These are phyloP conservation scores for Conus canariensis DNA, from an alignment of 2,888 invertebrate species.

Conservation along the genomic window DNA sequence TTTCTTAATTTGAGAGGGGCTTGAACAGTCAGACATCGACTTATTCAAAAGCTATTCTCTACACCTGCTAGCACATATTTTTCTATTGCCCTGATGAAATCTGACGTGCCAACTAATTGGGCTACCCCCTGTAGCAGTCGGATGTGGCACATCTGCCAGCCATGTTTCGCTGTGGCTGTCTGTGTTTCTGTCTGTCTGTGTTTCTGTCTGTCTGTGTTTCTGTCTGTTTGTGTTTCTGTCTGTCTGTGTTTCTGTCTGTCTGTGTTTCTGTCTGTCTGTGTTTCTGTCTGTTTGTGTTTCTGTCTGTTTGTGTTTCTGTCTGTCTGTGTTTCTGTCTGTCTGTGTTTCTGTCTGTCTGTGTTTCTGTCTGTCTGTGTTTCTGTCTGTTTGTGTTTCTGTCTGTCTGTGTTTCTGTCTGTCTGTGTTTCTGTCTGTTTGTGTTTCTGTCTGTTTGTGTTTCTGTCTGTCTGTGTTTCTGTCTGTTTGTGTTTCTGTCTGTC, in stretches of 20 bases:
- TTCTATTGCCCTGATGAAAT: too few relatives aligned
- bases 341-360: constrained; percentile 36
- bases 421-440: constrained; percentile 37
- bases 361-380: background rate
- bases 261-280: constrained; percentile 32
- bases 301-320: background rate
- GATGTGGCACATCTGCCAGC: background rate
- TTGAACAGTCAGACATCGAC: too few relatives aligned
- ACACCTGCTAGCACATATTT: too few relatives aligned
- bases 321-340: constrained; percentile 29
- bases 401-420: constrained; percentile 29
- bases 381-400: too few relatives aligned
- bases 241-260: background rate
- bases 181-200: too few relatives aligned
- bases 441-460: background rate
- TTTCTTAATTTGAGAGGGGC: too few relatives aligned
- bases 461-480: constrained; percentile 26
- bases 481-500: constrained; percentile 36
- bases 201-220: too few relatives aligned
- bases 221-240: too few relatives aligned
- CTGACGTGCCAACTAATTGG: too few relatives aligned
- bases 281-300: constrained; percentile 32
- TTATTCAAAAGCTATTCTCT: too few relatives aligned
- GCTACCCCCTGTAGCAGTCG: background rate
- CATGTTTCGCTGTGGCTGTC: background rate